Conservation (phyloP, 2,888 invertebrate genomes). For the Belgica antarctica region DNA sequence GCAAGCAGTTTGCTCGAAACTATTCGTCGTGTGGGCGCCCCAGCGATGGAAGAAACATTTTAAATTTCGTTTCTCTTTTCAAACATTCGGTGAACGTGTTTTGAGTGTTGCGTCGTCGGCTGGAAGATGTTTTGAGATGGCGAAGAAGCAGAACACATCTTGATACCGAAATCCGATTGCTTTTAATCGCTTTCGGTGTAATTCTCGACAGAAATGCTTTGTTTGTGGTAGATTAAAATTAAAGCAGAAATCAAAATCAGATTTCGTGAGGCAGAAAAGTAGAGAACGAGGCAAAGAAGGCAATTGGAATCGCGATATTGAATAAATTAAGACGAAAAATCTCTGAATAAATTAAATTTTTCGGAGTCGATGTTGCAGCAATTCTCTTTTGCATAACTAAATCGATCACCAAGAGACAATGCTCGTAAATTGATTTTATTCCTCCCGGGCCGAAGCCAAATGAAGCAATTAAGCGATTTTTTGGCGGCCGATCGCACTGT, state of each 20-base stretch:
- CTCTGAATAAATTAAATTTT: slow-evolving; percentile 16
- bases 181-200: neutral
- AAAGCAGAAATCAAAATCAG: neutral
- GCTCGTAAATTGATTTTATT: neutral
- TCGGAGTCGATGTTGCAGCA: neutral
- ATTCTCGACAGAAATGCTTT: neutral
- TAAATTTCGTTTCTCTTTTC: neutral
- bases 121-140: neutral
- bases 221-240: slow-evolving; percentile 5
- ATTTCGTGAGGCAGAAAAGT: neutral
- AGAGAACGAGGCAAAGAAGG: slow-evolving; percentile 5
- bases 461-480: slow-evolving; percentile 11
- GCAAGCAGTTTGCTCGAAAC: neutral
- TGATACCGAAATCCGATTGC: neutral
- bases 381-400: neutral
- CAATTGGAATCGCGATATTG: slow-evolving; percentile 3
- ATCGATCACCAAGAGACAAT: neutral
- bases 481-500: neutral
- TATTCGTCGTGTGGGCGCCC: slow-evolving; percentile 11
- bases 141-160: neutral
- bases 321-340: neutral
- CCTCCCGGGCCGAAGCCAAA: neutral
- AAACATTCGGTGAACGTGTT: neutral
- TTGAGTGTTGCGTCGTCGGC: neutral
- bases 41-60: neutral